Evolutionary conservation across 2,888 invertebrate genomes (phyloP).

Genomic region (Dendrolimus pini): DNA sequence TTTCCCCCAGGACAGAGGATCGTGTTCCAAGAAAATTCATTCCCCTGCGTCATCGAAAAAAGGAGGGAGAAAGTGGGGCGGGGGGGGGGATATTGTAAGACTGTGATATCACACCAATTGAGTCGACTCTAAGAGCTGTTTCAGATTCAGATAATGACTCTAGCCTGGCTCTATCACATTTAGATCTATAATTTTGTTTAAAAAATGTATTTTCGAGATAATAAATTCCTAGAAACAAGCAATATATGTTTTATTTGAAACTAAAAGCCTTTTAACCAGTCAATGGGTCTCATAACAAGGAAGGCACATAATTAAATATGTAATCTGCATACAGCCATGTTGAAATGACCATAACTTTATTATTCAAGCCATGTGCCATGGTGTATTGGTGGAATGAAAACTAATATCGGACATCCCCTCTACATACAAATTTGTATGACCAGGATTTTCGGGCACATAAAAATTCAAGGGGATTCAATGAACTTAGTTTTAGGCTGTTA

Average conservation of each 20-base stretch:
- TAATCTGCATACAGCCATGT: conserved; percentile 17
- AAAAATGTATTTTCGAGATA: too few relatives aligned
- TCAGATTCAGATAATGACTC: too few relatives aligned
- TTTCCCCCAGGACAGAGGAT: too few relatives aligned
- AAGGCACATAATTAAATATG: conserved; percentile 16
- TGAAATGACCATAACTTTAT: conserved; percentile 22
- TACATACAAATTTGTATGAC: conserved; percentile 30
- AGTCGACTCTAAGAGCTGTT: too few relatives aligned
- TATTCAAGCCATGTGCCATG: conserved; percentile 30
- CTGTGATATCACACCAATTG: too few relatives aligned
- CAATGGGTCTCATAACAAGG: conserved; percentile 12
- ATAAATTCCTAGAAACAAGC: too few relatives aligned
- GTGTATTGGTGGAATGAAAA: conserved; percentile 35
- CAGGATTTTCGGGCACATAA: conserved; percentile 21
- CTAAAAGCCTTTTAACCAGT: conserved; percentile 1
- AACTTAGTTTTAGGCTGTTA: conserved; percentile 22
- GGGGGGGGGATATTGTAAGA: too few relatives aligned
- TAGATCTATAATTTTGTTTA: too few relatives aligned
- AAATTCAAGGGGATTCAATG: conserved; percentile 50
- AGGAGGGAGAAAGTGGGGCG: too few relatives aligned
- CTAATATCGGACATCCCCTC: conserved; percentile 19
- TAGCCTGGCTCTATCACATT: too few relatives aligned
- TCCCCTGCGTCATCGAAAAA: too few relatives aligned
- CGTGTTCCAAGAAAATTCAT: too few relatives aligned
- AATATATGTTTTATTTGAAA: neutral